phyloP scores from a whole-genome alignment of 2,888 invertebrate species.

The Drosophila paramelanica region DNA sequence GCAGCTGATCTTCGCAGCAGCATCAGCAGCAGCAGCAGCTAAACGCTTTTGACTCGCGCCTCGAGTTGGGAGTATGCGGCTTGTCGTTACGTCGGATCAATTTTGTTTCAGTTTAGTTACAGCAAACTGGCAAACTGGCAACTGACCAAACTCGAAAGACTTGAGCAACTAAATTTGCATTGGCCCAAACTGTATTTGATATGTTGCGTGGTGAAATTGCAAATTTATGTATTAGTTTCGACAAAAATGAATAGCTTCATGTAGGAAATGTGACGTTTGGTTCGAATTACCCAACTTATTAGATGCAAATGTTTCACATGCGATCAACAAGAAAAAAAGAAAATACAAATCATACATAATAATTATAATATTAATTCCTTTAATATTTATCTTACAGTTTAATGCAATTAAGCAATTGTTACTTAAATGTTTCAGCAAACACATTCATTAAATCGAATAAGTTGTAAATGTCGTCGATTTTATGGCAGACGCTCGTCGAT shows the following conservation, averaged over 20 bases:
- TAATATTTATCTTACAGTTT: background rate
- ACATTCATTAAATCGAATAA: slow-evolving; percentile 51
- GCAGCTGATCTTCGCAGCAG: slow-evolving; percentile 43
- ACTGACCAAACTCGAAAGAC: slow-evolving; percentile 66
- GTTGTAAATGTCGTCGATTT: slow-evolving; percentile 63
- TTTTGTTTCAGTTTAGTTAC: slow-evolving; percentile 64
- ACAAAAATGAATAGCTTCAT: slow-evolving; percentile 32
- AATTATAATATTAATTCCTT: too few species aligned
- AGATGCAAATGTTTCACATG: slow-evolving; percentile 40
- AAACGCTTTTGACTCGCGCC: slow-evolving; percentile 38
- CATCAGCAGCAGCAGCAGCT: slow-evolving; percentile 16
- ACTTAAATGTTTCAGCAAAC: slow-evolving; percentile 11
- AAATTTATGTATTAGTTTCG: slow-evolving; percentile 41
- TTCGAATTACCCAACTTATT: slow-evolving; percentile 44
- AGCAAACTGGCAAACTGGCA: slow-evolving; percentile 42
- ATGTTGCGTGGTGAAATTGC: slow-evolving; percentile 55
- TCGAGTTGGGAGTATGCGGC: slow-evolving; percentile 26
- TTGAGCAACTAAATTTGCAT: slow-evolving; percentile 74
- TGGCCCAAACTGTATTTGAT: slow-evolving; percentile 35
- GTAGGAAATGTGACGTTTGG: slow-evolving; percentile 41
- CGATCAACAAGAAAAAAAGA: slow-evolving; percentile 2
- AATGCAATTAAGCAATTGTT: slow-evolving; percentile 32
- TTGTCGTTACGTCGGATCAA: slow-evolving; percentile 70
- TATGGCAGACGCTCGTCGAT: slow-evolving; percentile 19
- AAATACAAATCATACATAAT: background rate